Conservation (phyloP, 2,113 vertebrate genomes). For the Malurus alboscapulatus region DNA sequence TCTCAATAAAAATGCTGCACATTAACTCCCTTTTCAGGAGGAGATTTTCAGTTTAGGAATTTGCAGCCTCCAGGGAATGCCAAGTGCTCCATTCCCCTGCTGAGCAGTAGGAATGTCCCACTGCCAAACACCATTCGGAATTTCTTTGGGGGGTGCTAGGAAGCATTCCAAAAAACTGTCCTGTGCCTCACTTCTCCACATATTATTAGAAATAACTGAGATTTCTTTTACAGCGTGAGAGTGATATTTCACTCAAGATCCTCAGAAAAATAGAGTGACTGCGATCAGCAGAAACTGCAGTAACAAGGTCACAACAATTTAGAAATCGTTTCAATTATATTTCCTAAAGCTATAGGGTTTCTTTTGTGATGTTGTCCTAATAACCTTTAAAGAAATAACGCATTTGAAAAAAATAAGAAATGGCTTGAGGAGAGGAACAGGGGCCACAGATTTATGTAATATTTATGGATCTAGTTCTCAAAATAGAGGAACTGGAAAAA, state of each 20-base stretch:
- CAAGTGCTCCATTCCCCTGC: background rate
- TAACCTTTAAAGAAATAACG: constrained; percentile 40
- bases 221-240: background rate
- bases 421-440: constrained; percentile 6
- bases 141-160: too few relatives aligned
- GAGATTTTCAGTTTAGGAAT: background rate
- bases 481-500: background rate
- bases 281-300: background rate
- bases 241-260: background rate
- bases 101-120: background rate
- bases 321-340: background rate
- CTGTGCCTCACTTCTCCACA: background rate
- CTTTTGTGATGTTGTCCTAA: constrained; percentile 14
- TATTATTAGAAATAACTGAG: background rate
- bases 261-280: background rate
- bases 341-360: background rate
- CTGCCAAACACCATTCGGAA: background rate
- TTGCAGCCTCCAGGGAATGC: background rate
- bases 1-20: rapidly evolving
- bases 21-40: background rate
- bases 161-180: background rate
- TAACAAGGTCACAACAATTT: background rate
- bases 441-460: constrained; percentile 8
- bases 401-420: background rate
- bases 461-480: constrained; percentile 24